These are phyloP conservation scores for Drosophila setosimentum DNA, from an alignment of 2,888 invertebrate genomes.

Conservation along the genomic window DNA sequence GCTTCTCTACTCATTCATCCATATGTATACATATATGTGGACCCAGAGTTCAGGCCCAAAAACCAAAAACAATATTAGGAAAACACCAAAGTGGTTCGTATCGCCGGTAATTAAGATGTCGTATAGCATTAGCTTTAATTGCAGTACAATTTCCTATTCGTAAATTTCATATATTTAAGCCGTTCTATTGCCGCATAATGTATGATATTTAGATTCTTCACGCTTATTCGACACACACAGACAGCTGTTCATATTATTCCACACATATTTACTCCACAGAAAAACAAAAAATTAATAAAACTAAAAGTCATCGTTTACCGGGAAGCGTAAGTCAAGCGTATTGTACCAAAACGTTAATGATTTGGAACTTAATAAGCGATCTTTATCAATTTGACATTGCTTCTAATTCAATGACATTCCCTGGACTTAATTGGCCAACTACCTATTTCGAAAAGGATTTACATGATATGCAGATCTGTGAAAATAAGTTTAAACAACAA, in stretches of 20 bases:
- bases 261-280: neutral
- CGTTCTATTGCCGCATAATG: conserved; percentile 9
- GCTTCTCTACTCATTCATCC: neutral
- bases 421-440: neutral
- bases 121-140: conserved; percentile 38
- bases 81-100: neutral
- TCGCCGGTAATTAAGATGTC: conserved; percentile 34
- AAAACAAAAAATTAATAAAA: conserved; percentile 15
- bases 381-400: conserved; percentile 9
- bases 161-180: conserved; percentile 36
- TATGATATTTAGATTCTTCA: conserved; percentile 32
- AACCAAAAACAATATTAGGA: neutral
- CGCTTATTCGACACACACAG: conserved; percentile 6
- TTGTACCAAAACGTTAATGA: conserved; percentile 33
- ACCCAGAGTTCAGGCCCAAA: conserved; percentile 35
- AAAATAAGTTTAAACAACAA: neutral
- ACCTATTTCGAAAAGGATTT: neutral
- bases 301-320: conserved; percentile 32
- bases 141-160: conserved; percentile 33
- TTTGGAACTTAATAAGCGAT: conserved; percentile 43
- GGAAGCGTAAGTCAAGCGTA: conserved; percentile 40
- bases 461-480: neutral
- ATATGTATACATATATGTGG: neutral
- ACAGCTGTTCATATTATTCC: neutral
- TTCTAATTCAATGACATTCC: neutral